phyloP scores from a whole-genome alignment of 1,140 invertebrate genomes.

The Drosophila bifasciata region DNA sequence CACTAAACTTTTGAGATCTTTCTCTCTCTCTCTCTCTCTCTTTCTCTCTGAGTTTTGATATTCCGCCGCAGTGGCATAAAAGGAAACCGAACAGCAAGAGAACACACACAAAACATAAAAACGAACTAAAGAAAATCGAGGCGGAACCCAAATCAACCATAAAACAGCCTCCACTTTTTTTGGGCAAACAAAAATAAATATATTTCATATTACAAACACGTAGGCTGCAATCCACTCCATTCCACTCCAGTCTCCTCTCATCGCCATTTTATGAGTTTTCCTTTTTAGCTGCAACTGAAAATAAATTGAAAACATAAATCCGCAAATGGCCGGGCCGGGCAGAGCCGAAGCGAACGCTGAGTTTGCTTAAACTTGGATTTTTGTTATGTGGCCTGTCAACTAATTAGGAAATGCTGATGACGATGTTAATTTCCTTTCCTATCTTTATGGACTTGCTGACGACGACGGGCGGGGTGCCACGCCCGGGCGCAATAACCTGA shows the following conservation, averaged over 20 bases:
- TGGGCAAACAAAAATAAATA: slow-evolving; percentile 38
- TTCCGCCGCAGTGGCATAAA: slow-evolving; percentile 29
- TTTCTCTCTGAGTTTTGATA: slow-evolving; percentile 7
- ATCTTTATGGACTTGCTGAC: slow-evolving; percentile 32
- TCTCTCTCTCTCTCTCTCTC: too few species aligned
- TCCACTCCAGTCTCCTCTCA: slow-evolving; percentile 9
- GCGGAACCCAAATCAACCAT: slow-evolving; percentile 50
- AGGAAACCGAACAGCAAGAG: slow-evolving; percentile 23
- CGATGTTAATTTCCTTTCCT: slow-evolving; percentile 11
- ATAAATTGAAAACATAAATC: slow-evolving; percentile 63
- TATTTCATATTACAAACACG: slow-evolving; percentile 69
- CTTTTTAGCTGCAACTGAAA: slow-evolving; percentile 48
- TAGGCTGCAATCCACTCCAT: slow-evolving; percentile 42
- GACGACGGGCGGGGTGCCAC: slow-evolving; percentile 13
- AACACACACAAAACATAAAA: slow-evolving; percentile 22
- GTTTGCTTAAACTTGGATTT: slow-evolving; percentile 36
- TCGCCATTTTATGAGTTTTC: slow-evolving; percentile 6
- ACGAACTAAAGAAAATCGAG: slow-evolving; percentile 36
- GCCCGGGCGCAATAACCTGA: slow-evolving; percentile 47
- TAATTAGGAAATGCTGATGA: slow-evolving; percentile 71
- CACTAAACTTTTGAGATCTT: too few species aligned
- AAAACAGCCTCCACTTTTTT: slow-evolving; percentile 47
- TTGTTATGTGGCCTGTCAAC: slow-evolving; percentile 46
- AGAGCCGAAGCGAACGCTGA: too few species aligned
- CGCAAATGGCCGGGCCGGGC: slow-evolving; percentile 14